Base-by-base conservation (phyloP, 2,797 vertebrate species). In the Propithecus perrieri region DNA sequence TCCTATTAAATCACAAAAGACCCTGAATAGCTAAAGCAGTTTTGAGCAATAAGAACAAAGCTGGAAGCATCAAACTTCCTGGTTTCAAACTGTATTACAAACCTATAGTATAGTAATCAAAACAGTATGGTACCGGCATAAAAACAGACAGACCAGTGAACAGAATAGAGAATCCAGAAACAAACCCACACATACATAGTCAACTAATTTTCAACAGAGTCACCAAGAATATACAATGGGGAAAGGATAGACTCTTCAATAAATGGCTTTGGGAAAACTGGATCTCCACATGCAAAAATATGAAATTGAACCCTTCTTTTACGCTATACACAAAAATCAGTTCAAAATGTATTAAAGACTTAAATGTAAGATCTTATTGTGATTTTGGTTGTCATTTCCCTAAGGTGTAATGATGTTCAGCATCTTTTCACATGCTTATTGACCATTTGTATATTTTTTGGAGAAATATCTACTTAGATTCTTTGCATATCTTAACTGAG, bases 331-430 rank as follows among this genome's bases (percentile, higher is more conserved):
- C 38, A 81, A 81, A 55, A 67, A 84, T 76, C 22, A 78, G 20
- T 67, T 85, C 30, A 11, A 76, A 67, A 46, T 65, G 59, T 6
- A 55, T 76, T 9, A n/a, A 65, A 18, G 48, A 28, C 61, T 28
- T 55, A 76, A 85, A 65, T 35, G 63, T 30, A 63, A 50, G 46
- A 43, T 50, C 28, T 86, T 65, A 74, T 18, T 90, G 50, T 86
- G 65, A 65, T 86, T 96, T 96, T 93, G 75, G 71, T 78, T 67
- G 22, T 38, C 4, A 20, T n/a, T 86, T 90, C n/a, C 61, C 57
- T 86, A 81, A 59, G 57, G 55, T 26, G 14, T 59, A 75, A 26
- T 53, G 24, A 48, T 50, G 15, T 35, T 59, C 61, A 86, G 28
- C 48, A 75, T 79, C 22, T 57, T 67, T 67, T 76, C 59, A 76